A percentile compares a stretch with the other conserved stretches of the same genome.
phyloP scores from a whole-genome alignment of 1,140 invertebrate species.

The Octopus bimaculoides region DNA sequence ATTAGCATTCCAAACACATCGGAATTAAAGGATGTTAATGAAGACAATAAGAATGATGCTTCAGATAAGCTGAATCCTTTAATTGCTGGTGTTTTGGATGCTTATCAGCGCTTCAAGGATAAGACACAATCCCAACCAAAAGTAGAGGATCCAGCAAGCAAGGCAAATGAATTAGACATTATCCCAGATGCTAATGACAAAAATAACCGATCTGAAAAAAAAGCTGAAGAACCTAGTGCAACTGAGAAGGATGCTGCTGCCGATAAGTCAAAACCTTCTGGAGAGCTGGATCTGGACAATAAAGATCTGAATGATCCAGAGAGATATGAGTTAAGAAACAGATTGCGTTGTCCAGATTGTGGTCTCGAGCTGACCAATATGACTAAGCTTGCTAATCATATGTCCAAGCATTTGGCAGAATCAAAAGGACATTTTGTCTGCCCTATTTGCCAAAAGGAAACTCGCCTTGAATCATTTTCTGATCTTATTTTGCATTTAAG shows the following conservation, averaged over 20 bases:
- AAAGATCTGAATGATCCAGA: constrained; percentile 1
- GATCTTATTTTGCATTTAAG: constrained; percentile 1
- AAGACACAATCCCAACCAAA: neutral
- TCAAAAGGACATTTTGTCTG: constrained; percentile 5
- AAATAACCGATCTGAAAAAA: neutral
- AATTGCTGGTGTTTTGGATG: constrained; percentile 1
- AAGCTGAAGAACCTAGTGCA: neutral
- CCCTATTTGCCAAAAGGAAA: constrained; percentile 1
- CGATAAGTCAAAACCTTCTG: neutral
- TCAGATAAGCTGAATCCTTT: neutral
- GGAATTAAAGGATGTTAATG: too few species aligned
- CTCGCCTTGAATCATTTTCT: constrained; percentile 3
- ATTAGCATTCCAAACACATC: too few species aligned
- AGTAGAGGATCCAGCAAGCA: neutral
- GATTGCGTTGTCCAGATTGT: neutral
- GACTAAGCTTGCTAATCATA: neutral
- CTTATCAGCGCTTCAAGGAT: constrained; percentile 3
- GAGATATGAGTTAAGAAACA: constrained; percentile 1
- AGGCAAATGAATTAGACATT: neutral
- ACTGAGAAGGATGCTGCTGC: neutral
- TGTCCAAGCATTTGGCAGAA: neutral
- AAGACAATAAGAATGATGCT: neutral
- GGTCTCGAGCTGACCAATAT: neutral
- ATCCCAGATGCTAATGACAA: neutral
- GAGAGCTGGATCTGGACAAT: neutral